Evolutionary conservation across 1,140 invertebrate genomes (phyloP).

Genomic region (Drosophila asahinai): DNA sequence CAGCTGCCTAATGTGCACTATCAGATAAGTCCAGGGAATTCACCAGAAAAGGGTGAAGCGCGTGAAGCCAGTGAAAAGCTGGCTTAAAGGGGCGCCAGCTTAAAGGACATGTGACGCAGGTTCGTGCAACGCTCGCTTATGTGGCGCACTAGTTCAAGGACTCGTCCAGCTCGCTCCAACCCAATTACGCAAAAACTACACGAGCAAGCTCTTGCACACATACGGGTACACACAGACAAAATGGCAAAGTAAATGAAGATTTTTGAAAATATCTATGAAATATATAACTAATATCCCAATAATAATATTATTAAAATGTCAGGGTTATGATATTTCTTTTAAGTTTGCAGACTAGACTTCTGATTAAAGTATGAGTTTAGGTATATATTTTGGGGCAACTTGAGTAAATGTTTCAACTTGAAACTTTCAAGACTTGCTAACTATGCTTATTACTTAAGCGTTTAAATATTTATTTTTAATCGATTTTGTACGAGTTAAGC

Average conservation of each 20-base stretch:
- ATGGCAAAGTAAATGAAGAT: not conserved
- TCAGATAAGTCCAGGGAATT: constrained; percentile 22
- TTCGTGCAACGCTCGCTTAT: constrained; percentile 39
- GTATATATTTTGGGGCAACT: not conserved
- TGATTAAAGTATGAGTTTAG: no score
- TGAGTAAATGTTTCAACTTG: not conserved
- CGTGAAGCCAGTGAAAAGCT: not conserved
- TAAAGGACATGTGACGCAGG: constrained; percentile 59
- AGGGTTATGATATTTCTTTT: not conserved
- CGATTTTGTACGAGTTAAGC: not conserved
- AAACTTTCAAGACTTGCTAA: no score
- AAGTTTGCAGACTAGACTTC: no score
- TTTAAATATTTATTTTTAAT: not conserved
- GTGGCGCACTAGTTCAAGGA: constrained; percentile 76
- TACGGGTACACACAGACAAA: constrained; percentile 20
- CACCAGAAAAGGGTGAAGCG: not conserved
- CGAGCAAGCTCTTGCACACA: constrained; percentile 7
- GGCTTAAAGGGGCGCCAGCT: constrained; percentile 20
- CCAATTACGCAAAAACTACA: constrained; percentile 77
- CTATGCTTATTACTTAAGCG: no score
- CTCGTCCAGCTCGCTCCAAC: constrained; percentile 54
- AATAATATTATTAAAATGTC: not conserved
- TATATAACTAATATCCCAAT: not conserved
- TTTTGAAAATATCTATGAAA: no score
- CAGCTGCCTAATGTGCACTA: constrained; percentile 44